These are phyloP conservation scores for Sminthurinus signatus DNA, from an alignment of 1,140 invertebrate species.

Conservation along the genomic window DNA sequence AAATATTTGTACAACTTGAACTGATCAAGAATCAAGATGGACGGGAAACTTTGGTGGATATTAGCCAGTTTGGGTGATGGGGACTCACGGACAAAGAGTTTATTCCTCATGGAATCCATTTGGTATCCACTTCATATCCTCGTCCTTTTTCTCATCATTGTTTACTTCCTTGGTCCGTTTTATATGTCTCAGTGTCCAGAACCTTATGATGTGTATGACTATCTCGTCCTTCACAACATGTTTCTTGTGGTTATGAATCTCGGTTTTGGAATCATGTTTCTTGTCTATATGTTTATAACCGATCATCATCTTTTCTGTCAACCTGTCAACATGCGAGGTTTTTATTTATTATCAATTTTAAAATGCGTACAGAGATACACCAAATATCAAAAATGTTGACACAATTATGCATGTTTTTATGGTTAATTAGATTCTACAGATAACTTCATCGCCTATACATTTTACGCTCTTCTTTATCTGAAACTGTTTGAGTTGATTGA, in stretches of 20 bases:
- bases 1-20: too few relatives aligned
- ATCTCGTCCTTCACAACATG: neutral
- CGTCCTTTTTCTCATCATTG: neutral
- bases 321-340: neutral
- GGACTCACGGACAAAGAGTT: neutral
- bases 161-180: neutral
- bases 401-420: neutral
- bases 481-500: slow-evolving; percentile 8
- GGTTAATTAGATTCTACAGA: neutral
- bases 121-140: neutral
- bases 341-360: neutral
- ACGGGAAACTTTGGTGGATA: too few relatives aligned
- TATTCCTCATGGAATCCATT: slow-evolving; percentile 3
- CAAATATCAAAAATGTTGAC: neutral
- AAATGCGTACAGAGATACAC: neutral
- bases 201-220: neutral
- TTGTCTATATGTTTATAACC: neutral
- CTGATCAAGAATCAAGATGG: too few relatives aligned
- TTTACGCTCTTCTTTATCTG: neutral
- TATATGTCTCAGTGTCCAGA: neutral
- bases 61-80: neutral
- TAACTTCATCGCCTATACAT: neutral
- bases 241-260: neutral
- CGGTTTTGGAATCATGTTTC: neutral
- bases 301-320: neutral